phyloP scores from a whole-genome alignment of 2,113 vertebrate genomes.

The Osmerus mordax region DNA sequence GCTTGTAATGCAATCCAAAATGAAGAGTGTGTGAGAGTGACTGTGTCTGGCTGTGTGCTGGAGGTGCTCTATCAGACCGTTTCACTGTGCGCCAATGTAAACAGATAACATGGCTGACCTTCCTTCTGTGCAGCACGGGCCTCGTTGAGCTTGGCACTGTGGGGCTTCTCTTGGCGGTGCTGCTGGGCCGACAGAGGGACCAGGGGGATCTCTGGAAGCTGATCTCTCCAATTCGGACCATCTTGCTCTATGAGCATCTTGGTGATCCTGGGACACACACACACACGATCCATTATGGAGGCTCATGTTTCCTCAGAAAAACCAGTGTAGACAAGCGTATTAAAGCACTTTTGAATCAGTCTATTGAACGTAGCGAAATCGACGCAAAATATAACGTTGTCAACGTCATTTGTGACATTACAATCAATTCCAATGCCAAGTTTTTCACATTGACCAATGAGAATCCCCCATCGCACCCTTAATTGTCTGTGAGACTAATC shows the following conservation, averaged over 20 bases:
- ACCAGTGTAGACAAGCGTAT: too few species aligned
- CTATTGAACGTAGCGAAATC: too few species aligned
- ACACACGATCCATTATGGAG: not conserved
- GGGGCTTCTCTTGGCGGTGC: constrained; percentile 67
- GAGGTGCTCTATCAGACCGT: not conserved
- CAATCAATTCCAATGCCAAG: too few species aligned
- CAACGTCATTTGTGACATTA: too few species aligned
- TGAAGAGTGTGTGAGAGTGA: not conserved
- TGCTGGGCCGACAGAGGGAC: constrained; percentile 80
- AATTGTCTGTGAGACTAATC: not conserved
- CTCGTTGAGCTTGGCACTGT: constrained; percentile 58
- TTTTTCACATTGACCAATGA: too few species aligned
- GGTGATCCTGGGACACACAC: constrained; percentile 78
- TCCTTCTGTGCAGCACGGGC: constrained; percentile 64
- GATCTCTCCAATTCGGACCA: constrained; percentile 86
- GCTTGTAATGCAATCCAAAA: too few species aligned
- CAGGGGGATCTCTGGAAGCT: constrained; percentile 82
- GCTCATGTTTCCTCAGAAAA: not conserved
- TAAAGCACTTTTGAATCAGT: too few species aligned
- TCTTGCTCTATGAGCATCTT: constrained; percentile 87
- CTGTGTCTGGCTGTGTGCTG: not conserved
- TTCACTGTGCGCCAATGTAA: not conserved
- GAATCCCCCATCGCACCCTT: too few species aligned
- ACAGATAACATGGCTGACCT: constrained; percentile 45
- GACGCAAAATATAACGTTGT: too few species aligned